A percentile compares a stretch with the other conserved stretches of the same genome.
Evolutionary conservation across 2,113 vertebrate species (phyloP).

Genomic region (Equus przewalskii): DNA sequence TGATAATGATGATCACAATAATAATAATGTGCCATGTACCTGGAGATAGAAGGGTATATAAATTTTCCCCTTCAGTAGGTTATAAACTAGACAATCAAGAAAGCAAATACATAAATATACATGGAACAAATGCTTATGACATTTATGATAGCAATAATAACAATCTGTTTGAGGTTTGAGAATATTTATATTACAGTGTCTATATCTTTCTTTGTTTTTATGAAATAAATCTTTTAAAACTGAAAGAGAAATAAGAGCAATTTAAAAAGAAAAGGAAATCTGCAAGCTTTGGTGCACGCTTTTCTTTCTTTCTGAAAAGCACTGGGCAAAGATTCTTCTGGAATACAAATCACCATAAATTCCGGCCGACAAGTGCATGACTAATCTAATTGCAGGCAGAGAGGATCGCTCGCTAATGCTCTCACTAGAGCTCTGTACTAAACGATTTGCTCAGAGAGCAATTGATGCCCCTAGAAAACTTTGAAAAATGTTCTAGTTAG

Average conservation of each 20-base stretch:
- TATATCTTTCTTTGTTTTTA: slow-evolving; percentile 3
- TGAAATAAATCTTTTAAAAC: slow-evolving; percentile 33
- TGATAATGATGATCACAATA: not conserved
- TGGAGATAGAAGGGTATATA: not conserved
- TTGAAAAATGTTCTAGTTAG: slow-evolving; percentile 87
- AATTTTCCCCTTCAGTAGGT: not conserved
- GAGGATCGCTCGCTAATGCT: slow-evolving; percentile 76
- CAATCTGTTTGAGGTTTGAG: not conserved
- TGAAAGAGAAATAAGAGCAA: not conserved
- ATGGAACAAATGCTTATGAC: not conserved
- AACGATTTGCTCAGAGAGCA: slow-evolving; percentile 86
- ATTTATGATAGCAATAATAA: not conserved
- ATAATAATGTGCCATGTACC: not conserved
- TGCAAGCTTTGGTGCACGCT: not conserved
- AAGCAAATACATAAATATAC: not conserved
- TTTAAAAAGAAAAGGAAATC: slow-evolving; percentile 25
- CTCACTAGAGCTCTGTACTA: slow-evolving; percentile 83
- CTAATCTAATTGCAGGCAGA: slow-evolving; percentile 84
- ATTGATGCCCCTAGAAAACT: slow-evolving; percentile 87
- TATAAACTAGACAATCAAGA: not conserved
- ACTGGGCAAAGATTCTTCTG: slow-evolving; percentile 69
- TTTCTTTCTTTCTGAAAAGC: slow-evolving; percentile 68
- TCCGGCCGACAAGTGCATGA: slow-evolving; percentile 74
- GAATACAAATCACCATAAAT: slow-evolving; percentile 77
- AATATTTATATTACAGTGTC: not conserved